Percentiles rank a stretch among this genome's conserved stretches.
These are phyloP conservation scores for Drosophila niveifrons DNA, from an alignment of 2,888 invertebrate species.

Conservation along the genomic window DNA sequence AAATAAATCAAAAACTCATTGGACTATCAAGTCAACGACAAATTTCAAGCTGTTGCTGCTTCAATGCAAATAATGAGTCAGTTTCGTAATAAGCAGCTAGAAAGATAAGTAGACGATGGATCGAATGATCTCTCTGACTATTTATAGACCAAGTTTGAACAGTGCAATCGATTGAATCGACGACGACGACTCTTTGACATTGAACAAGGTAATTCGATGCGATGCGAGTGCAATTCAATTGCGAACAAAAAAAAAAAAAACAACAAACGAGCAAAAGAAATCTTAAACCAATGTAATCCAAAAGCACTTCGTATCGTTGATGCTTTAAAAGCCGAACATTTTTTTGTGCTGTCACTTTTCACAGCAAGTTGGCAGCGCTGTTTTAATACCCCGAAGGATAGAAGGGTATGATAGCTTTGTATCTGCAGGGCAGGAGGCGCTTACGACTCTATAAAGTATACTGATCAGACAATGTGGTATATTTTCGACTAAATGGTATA, in stretches of 20 bases:
- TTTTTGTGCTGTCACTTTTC: background rate
- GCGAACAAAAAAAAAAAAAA: too few species aligned
- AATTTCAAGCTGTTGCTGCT: background rate
- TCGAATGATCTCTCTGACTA: background rate
- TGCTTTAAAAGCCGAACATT: slow-evolving; percentile 4
- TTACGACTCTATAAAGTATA: too few species aligned
- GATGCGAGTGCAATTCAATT: slow-evolving; percentile 1
- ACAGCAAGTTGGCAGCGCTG: slow-evolving; percentile 43
- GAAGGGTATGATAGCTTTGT: too few species aligned
- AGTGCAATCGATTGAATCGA: background rate
- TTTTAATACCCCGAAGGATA: background rate
- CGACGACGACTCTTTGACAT: background rate
- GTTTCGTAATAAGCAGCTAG: background rate
- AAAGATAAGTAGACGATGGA: background rate
- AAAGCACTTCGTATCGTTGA: slow-evolving; percentile 7
- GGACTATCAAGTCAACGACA: background rate
- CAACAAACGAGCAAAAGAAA: too few species aligned
- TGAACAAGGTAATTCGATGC: background rate
- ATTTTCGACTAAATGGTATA: too few species aligned
- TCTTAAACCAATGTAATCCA: background rate
- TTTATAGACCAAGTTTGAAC: background rate
- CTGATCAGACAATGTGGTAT: too few species aligned
- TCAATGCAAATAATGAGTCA: background rate
- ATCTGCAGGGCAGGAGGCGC: too few species aligned
- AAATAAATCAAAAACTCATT: too few species aligned